Conservation (phyloP, 2,888 invertebrate genomes). For the Arrhopalites spinosus region DNA sequence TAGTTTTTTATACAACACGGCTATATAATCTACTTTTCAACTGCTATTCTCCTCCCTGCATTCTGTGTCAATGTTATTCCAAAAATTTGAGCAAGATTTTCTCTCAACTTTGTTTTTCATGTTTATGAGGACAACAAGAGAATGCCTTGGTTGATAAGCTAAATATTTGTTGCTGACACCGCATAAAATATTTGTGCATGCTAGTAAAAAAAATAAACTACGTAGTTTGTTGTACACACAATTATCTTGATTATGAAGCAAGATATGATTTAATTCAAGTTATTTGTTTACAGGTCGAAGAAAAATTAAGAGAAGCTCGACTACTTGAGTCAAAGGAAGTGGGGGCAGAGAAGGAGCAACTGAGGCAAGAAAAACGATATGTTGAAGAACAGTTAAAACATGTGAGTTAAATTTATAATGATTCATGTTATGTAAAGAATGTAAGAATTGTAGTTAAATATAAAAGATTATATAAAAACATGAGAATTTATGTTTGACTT, state of each 20-base stretch:
- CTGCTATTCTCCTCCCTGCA: not conserved
- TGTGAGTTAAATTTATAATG: slow-evolving; percentile 46
- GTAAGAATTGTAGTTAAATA: not conserved
- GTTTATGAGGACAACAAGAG: too few species aligned
- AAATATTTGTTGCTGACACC: too few species aligned
- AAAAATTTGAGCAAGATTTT: not conserved
- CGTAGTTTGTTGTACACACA: too few species aligned
- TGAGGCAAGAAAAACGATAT: slow-evolving; percentile 54
- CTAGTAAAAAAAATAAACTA: too few species aligned
- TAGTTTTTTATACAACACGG: not conserved
- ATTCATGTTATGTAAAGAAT: not conserved
- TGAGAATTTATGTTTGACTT: not conserved
- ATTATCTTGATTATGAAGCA: too few species aligned
- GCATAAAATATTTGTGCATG: too few species aligned
- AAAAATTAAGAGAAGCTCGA: slow-evolving; percentile 52
- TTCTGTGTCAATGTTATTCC: not conserved
- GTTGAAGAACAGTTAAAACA: slow-evolving; percentile 57
- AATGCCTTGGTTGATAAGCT: too few species aligned
- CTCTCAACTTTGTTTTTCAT: too few species aligned
- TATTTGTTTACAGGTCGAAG: slow-evolving; percentile 48
- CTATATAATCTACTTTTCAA: too few species aligned
- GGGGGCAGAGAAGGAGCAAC: slow-evolving; percentile 50
- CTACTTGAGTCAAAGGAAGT: slow-evolving; percentile 54
- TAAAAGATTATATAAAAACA: not conserved
- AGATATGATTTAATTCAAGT: too few species aligned